Conservation (phyloP, 2,113 vertebrate species). For the Lichenostomus cassidix region DNA sequence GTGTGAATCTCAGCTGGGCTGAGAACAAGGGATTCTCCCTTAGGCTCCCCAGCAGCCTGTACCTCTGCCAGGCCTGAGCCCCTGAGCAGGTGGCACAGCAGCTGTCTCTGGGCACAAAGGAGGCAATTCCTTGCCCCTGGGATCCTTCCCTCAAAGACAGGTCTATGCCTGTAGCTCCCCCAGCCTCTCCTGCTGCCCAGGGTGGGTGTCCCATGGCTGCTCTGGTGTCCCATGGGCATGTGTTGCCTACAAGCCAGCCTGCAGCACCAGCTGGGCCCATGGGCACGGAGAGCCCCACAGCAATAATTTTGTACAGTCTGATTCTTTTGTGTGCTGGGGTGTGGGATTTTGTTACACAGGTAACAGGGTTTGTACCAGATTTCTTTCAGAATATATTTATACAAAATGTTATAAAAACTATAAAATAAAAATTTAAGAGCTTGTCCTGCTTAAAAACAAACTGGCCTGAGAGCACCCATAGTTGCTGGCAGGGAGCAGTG, state of each 20-base stretch:
- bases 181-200: not conserved
- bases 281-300: not conserved
- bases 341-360: not conserved
- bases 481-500: fast-evolving
- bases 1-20: not conserved
- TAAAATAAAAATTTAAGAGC: not conserved
- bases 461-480: fast-evolving
- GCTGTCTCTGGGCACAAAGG: not conserved
- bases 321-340: not conserved
- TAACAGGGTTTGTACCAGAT: not conserved
- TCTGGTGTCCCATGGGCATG: fast-evolving
- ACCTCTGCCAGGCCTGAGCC: not conserved
- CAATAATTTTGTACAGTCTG: not conserved
- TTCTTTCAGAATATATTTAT: not conserved
- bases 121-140: not conserved
- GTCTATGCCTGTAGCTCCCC: not conserved
- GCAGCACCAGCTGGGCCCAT: fast-evolving
- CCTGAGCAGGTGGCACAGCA: not conserved
- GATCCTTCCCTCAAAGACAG: not conserved
- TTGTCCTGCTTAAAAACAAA: not conserved
- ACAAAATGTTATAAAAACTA: not conserved
- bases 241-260: fast-evolving
- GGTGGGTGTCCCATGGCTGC: fast-evolving
- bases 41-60: not conserved
- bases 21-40: not conserved